Evolutionary conservation across 2,888 invertebrate species (phyloP).

Genomic region (Cryptus viduatorius): DNA sequence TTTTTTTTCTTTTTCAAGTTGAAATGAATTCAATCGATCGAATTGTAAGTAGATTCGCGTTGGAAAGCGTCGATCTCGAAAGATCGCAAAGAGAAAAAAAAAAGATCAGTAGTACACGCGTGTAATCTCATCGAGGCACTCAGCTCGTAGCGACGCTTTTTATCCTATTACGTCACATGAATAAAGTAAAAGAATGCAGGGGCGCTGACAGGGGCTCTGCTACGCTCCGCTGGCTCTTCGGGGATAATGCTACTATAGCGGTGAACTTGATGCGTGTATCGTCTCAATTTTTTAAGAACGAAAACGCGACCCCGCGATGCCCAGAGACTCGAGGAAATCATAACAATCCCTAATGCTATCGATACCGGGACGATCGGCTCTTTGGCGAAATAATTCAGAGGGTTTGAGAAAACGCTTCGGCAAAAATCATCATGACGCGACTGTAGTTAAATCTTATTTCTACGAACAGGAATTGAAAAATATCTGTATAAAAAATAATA

Average conservation of each 20-base stretch:
- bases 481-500: not conserved
- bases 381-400: not conserved
- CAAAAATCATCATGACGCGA: not conserved
- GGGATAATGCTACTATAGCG: conserved; percentile 25
- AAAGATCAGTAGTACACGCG: conserved; percentile 77
- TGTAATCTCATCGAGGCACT: conserved; percentile 84
- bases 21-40: conserved; percentile 46
- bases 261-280: conserved; percentile 40
- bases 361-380: not conserved
- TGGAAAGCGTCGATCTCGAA: conserved; percentile 34
- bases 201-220: conserved; percentile 46
- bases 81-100: conserved; percentile 16
- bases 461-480: not conserved
- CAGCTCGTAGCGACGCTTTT: conserved; percentile 83
- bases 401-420: not conserved
- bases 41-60: conserved; percentile 20
- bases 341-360: conserved; percentile 7
- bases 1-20: not conserved
- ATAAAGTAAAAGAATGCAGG: conserved; percentile 80
- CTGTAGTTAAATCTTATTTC: not conserved
- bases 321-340: conserved; percentile 7
- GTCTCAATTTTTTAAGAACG: conserved; percentile 38
- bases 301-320: not conserved
- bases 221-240: conserved; percentile 47
- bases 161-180: conserved; percentile 85